Percentiles rank a stretch among this genome's conserved stretches.
Conservation (phyloP, 2,113 vertebrate genomes). For the Osmerus mordax region DNA sequence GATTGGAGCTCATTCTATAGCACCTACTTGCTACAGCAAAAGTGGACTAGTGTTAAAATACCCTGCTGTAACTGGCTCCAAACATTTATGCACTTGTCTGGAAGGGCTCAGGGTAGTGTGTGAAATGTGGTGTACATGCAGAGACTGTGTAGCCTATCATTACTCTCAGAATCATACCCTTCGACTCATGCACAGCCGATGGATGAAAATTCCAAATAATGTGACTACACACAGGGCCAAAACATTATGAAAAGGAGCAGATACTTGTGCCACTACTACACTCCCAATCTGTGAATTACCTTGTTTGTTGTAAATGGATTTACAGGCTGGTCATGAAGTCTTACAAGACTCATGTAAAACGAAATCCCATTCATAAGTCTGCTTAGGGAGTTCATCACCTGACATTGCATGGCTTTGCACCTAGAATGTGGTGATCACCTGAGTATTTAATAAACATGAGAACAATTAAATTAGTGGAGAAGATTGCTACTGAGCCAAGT, state of each 20-base stretch:
- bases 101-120: neutral
- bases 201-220: neutral
- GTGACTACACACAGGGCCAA: neutral
- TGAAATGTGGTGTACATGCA: too few relatives aligned
- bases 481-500: conserved; percentile 44
- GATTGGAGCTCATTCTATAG: too few relatives aligned
- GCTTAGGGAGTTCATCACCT: conserved; percentile 43
- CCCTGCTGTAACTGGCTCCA: conserved; percentile 39
- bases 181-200: too few relatives aligned
- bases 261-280: neutral
- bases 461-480: conserved; percentile 47
- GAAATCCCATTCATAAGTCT: conserved; percentile 37
- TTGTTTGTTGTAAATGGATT: neutral
- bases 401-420: conserved; percentile 42
- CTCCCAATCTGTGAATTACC: neutral
- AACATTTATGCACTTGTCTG: conserved; percentile 31
- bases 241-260: neutral
- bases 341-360: conserved; percentile 16
- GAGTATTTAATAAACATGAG: conserved; percentile 50
- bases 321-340: neutral
- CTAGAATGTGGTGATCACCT: conserved; percentile 45
- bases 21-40: neutral
- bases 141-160: too few relatives aligned
- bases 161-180: too few relatives aligned
- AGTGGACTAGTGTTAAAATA: conserved; percentile 18